phyloP scores from a whole-genome alignment of 2,888 invertebrate genomes.

The Aromia moschata region DNA sequence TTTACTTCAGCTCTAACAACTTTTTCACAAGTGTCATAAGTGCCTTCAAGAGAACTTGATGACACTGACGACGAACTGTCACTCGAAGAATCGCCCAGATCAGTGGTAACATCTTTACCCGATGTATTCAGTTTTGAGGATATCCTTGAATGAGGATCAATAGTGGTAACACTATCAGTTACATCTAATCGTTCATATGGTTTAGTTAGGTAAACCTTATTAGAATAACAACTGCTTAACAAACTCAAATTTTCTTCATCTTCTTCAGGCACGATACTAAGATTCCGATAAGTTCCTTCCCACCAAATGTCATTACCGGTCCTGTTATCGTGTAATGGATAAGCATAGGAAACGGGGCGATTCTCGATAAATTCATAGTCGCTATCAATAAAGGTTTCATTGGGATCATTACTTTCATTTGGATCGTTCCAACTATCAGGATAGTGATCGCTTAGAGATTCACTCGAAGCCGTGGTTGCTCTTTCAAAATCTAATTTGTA shows the following conservation, averaged over 20 bases:
- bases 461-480: slow-evolving; percentile 52
- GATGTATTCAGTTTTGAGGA: slow-evolving; percentile 18
- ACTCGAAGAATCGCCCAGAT: slow-evolving; percentile 29
- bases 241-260: slow-evolving; percentile 59
- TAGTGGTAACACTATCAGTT: slow-evolving; percentile 17
- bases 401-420: slow-evolving; percentile 45
- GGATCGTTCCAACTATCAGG: slow-evolving; percentile 39
- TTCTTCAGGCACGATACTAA: slow-evolving; percentile 62
- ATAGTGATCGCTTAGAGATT: slow-evolving; percentile 50
- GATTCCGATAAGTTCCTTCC: slow-evolving; percentile 61
- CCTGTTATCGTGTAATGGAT: slow-evolving; percentile 42
- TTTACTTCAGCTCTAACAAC: slow-evolving; percentile 65
- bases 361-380: slow-evolving; percentile 57
- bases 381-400: slow-evolving; percentile 41
- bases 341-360: slow-evolving; percentile 41
- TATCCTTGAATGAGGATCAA: slow-evolving; percentile 7
- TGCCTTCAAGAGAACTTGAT: slow-evolving; percentile 51
- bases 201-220: slow-evolving; percentile 38
- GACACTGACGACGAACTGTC: slow-evolving; percentile 34
- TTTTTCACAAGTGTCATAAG: slow-evolving; percentile 50
- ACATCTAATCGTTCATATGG: slow-evolving; percentile 27
- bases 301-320: slow-evolving; percentile 58
- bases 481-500: slow-evolving; percentile 45
- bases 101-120: slow-evolving; percentile 22
- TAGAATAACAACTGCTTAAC: slow-evolving; percentile 50